Conservation (phyloP, 2,113 vertebrate species). For the Camelus dromedarius region DNA sequence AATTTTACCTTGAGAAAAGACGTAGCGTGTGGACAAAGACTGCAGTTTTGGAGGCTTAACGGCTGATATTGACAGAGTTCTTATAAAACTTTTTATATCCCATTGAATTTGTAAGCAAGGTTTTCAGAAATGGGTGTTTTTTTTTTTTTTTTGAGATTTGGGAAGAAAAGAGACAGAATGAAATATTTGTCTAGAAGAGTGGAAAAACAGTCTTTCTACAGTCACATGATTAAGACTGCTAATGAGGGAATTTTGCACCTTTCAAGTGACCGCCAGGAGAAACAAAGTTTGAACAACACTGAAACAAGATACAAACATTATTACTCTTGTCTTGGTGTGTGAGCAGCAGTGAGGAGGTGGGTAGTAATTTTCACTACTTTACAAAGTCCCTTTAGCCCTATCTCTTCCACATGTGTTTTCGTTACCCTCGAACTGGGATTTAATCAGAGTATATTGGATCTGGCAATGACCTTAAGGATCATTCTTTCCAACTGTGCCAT, state of each 20-base stretch:
- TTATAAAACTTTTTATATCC: neutral
- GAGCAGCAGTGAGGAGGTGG: neutral
- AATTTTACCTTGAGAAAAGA: neutral
- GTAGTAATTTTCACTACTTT: neutral
- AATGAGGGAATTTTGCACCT: neutral
- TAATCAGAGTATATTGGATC: slow-evolving; percentile 10
- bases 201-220: neutral
- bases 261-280: neutral
- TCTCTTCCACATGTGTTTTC: neutral
- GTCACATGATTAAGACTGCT: neutral
- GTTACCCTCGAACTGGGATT: neutral
- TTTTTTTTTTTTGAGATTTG: neutral
- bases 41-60: no score
- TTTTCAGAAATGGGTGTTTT: neutral
- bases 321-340: neutral
- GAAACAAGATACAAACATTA: neutral
- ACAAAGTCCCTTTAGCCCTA: neutral
- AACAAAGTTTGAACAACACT: neutral
- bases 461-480: neutral
- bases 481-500: neutral
- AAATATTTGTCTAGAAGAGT: neutral
- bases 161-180: neutral
- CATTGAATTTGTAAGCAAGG: neutral
- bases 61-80: neutral
- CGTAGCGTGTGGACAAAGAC: no score